Evolutionary conservation across 2,797 vertebrate genomes (phyloP), one percentile per base, ranked within the genome.

Genomic region (Melanotaenia parkinsoni): DNA sequence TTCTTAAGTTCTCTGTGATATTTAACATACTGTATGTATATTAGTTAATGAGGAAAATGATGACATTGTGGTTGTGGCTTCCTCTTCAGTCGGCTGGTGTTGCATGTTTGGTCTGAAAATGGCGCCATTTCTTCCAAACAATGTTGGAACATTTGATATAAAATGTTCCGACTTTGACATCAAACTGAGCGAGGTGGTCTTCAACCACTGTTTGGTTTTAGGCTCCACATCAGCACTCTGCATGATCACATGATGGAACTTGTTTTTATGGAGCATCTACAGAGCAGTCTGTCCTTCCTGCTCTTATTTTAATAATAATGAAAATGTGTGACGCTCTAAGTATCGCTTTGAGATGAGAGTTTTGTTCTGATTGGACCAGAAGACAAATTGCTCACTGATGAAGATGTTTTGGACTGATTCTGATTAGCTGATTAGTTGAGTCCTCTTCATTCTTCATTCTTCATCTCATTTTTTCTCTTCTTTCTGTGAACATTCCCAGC

Each of bases 391-490:
- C 14, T 40, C n/a, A 5, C 7, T 26, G 69, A 69, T 50, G 58
- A 58, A 28, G 62, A 61, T 22, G 43, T 28, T 66, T 28, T 32
- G 33, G 32, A 56, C 33, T 12, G 47, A 69, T 26, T 61, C 6
- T 81, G 65, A 79, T 85, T 57, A 59, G 24, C 13, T 72, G 72
- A 79, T 78, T 60, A 56, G 24, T 33, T 58, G n/a, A 77, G 57
- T 60, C 57, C 26, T 70, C 26, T 14, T 64, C 51, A 20, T 6
- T 74, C 38, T 6, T 79, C 28, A 12, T 71, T 63, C 18, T n/a
- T 65, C 28, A 50, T 37, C 35, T 74, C 22, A 51, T 58, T 65
- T 33, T 45, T 58, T 0, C 40, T 66, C 1, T 3, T n/a, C 28
- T 10, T 47, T 33, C 12, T 38, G 26, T 28, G 20, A 13, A 33